These are phyloP conservation scores for Eucidaris tribuloides DNA, from an alignment of 35 echinoderm and acorn worm species.

Conservation along the genomic window DNA sequence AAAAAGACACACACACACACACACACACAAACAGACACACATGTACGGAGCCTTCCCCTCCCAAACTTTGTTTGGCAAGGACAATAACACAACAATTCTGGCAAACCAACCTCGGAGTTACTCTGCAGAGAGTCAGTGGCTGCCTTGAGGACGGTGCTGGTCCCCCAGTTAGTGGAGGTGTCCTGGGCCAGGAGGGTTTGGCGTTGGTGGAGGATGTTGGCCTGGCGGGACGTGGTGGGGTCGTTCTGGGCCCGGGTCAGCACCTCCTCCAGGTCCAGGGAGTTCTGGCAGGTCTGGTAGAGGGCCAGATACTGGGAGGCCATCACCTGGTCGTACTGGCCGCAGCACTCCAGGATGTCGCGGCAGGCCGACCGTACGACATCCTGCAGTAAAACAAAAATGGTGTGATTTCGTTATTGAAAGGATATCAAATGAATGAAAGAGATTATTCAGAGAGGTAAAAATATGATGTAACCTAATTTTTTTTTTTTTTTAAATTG, in stretches of 20 bases:
- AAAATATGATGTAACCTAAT: too few relatives aligned
- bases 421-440: too few relatives aligned
- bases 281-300: constrained; percentile 86
- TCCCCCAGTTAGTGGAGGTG: constrained; percentile 53
- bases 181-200: constrained; percentile 26
- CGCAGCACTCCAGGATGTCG: constrained; percentile 80
- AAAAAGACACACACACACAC: too few relatives aligned
- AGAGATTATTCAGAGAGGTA: too few relatives aligned
- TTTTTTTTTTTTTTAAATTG: too few relatives aligned
- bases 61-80: too few relatives aligned
- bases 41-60: too few relatives aligned
- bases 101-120: constrained; percentile 74
- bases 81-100: too few relatives aligned
- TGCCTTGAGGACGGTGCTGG: constrained; percentile 55
- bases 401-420: too few relatives aligned
- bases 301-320: constrained; percentile 83
- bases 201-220: constrained; percentile 71
- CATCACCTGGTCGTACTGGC: constrained; percentile 86
- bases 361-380: constrained; percentile 65
- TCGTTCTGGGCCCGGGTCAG: constrained; percentile 67
- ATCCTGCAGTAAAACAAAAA: constrained; percentile 43
- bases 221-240: constrained; percentile 82
- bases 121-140: constrained; percentile 36
- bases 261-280: constrained; percentile 56
- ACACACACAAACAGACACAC: too few relatives aligned